phyloP scores from a whole-genome alignment of 30 jellyfish, hydroid and myxozoan genomes.

The Pseudorhiza aurosa region DNA sequence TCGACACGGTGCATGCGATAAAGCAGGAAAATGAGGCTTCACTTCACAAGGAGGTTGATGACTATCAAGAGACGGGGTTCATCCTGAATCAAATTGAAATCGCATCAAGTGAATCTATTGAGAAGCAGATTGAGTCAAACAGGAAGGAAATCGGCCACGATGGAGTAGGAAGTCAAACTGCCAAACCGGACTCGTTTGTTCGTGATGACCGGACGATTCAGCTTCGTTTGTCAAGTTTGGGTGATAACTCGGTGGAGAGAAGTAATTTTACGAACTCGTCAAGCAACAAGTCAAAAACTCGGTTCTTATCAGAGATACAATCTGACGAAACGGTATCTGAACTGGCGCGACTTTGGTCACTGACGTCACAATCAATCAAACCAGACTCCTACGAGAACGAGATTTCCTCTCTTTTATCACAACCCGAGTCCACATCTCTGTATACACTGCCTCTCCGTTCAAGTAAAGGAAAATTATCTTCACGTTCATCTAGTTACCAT shows the following conservation, averaged over 20 bases:
- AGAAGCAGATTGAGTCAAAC: not conserved
- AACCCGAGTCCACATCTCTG: no score
- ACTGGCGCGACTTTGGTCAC: slow-evolving; percentile 50
- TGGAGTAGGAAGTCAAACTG: not conserved
- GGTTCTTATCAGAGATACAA: slow-evolving; percentile 25
- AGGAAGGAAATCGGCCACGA: not conserved
- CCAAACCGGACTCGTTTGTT: not conserved
- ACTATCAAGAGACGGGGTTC: no score
- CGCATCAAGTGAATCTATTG: not conserved
- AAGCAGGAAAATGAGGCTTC: not conserved
- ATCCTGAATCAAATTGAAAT: no score
- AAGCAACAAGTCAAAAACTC: slow-evolving; percentile 14
- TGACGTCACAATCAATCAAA: slow-evolving; percentile 10
- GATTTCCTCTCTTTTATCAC: no score
- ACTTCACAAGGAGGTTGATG: no score
- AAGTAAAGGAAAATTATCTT: no score
- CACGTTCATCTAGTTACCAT: no score
- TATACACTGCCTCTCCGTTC: no score
- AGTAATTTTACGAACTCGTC: slow-evolving; percentile 29
- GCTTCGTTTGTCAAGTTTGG: slow-evolving; percentile 21
- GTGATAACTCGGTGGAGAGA: slow-evolving; percentile 9
- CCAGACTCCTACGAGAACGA: slow-evolving; percentile 10
- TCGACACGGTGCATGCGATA: not conserved
- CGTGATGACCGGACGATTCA: not conserved
- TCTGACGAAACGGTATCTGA: slow-evolving; percentile 70